A percentile compares a stretch with the other conserved stretches of the same genome.
Evolutionary conservation across 23 tunicate genomes (phyloP).

Genomic region (Botrylloides violaceus): DNA sequence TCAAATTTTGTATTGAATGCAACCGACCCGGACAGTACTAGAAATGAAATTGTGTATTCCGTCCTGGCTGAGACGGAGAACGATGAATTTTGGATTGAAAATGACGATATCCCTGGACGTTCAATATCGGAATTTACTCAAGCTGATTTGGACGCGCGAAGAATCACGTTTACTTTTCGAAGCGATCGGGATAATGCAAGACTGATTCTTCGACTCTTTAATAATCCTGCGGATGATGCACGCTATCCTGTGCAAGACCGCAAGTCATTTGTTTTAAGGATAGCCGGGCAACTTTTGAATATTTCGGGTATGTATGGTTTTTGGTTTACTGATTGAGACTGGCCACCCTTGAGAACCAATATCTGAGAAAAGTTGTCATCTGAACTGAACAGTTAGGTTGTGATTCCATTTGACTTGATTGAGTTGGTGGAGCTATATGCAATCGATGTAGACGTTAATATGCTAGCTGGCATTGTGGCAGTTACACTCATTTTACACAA

Average conservation of each 20-base stretch:
- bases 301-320: conserved; percentile 12
- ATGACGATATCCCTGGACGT: conserved; percentile 26
- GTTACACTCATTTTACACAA: too few relatives aligned
- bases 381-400: too few relatives aligned
- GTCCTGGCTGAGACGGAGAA: conserved; percentile 27
- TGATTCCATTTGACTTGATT: too few relatives aligned
- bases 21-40: conserved; percentile 46
- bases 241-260: conserved; percentile 1
- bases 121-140: conserved; percentile 43
- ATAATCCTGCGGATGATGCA: background rate
- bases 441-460: too few relatives aligned
- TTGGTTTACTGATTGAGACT: too few relatives aligned
- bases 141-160: conserved; percentile 20
- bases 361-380: too few relatives aligned
- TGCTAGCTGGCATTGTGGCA: too few relatives aligned
- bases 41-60: conserved; percentile 45
- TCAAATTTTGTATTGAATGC: conserved; percentile 33
- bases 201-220: conserved; percentile 44
- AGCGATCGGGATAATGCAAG: conserved; percentile 42
- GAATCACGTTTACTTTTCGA: conserved; percentile 44
- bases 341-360: too few relatives aligned
- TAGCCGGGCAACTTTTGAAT: conserved; percentile 15
- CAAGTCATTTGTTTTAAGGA: conserved; percentile 22
- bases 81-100: conserved; percentile 35
- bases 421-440: too few relatives aligned